phyloP scores from a whole-genome alignment of 2,888 invertebrate genomes.

The Xestia sexstrigata region DNA sequence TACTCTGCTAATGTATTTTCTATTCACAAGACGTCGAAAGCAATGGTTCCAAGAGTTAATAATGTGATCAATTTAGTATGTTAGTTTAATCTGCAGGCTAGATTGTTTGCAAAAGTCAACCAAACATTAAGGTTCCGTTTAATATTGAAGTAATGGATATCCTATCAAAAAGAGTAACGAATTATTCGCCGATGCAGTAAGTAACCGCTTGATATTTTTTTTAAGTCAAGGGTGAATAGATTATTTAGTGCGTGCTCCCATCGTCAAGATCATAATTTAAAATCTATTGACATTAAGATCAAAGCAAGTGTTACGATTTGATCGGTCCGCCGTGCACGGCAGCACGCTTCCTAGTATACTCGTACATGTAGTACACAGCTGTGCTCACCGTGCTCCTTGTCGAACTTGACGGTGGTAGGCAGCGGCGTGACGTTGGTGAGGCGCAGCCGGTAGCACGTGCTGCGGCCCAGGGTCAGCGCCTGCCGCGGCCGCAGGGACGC shows the following conservation, averaged over 20 bases:
- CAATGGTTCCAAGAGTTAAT: not conserved
- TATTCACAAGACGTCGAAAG: not conserved
- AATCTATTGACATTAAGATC: not conserved
- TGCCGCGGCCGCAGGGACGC: constrained; percentile 75
- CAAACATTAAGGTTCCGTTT: not conserved
- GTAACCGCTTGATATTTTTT: not conserved
- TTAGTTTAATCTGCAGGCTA: not conserved
- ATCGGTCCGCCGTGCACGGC: not conserved
- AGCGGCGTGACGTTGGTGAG: constrained; percentile 80
- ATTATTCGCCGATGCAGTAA: not conserved
- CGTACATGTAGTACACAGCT: no score
- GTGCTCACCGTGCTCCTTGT: constrained; percentile 71
- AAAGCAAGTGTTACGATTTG: not conserved
- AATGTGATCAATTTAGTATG: no score
- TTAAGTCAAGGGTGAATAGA: not conserved
- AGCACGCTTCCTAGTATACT: not conserved
- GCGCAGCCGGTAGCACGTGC: constrained; percentile 74
- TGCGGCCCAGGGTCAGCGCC: constrained; percentile 69
- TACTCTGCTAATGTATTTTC: not conserved
- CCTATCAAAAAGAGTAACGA: not conserved
- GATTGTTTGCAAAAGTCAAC: not conserved
- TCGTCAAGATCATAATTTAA: not conserved
- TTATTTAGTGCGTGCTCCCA: not conserved
- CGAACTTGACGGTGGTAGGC: constrained; percentile 77
- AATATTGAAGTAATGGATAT: not conserved